Evolutionary conservation across 2,113 vertebrate species (phyloP).

Genomic region (Nibea albiflora): DNA sequence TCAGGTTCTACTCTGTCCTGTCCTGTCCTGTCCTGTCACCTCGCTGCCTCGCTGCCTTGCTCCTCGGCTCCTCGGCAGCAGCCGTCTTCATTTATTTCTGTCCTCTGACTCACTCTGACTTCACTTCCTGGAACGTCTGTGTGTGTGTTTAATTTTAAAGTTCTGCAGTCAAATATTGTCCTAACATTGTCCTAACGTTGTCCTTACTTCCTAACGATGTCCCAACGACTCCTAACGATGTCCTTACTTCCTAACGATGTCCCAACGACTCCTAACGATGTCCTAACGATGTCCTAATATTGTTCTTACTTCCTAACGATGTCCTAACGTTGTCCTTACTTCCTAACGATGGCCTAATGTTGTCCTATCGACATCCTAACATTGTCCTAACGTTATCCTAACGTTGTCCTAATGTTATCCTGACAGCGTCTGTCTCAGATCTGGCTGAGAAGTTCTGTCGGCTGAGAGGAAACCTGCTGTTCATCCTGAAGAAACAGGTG

Average conservation of each 20-base stretch:
- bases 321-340: no score
- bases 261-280: neutral
- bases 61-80: neutral
- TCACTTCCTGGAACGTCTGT: slow-evolving; percentile 35
- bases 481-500: slow-evolving; percentile 51
- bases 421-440: slow-evolving; percentile 7
- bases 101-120: slow-evolving; percentile 34
- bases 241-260: no score
- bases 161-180: no score
- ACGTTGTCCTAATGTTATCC: no score
- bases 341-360: no score
- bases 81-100: neutral
- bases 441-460: slow-evolving; percentile 33
- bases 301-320: no score
- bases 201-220: no score
- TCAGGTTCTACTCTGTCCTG: neutral
- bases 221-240: no score
- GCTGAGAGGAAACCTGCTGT: slow-evolving; percentile 54
- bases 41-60: neutral
- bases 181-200: no score
- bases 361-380: no score
- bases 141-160: no score
- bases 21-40: neutral
- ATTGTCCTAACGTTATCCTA: neutral
- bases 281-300: neutral